Conservation (phyloP, 2,888 invertebrate species). For the Choreutis nemorana region DNA sequence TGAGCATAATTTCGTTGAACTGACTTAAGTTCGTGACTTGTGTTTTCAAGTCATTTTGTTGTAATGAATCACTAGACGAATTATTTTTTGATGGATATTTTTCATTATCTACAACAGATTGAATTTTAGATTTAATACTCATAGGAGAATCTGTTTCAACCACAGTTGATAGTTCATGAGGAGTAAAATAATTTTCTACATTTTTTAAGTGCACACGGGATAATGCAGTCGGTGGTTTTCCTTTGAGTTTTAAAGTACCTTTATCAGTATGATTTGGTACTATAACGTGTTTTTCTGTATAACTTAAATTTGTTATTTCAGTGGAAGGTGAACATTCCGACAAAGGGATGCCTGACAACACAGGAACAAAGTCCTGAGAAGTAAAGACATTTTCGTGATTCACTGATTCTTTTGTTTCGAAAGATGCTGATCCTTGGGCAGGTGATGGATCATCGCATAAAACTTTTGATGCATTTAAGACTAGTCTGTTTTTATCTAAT, state of each 20-base stretch:
- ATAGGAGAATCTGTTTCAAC: conserved; percentile 73
- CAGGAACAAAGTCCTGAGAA: conserved; percentile 22
- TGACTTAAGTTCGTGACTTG: too few species aligned
- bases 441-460: too few species aligned
- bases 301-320: conserved; percentile 11
- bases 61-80: conserved; percentile 25
- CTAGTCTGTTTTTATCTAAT: conserved; percentile 23
- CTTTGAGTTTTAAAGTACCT: conserved; percentile 20
- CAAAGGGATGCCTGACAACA: conserved; percentile 41
- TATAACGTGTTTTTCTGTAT: conserved; percentile 12
- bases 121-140: conserved; percentile 50
- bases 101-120: conserved; percentile 19
- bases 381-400: conserved; percentile 7
- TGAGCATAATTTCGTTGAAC: conserved; percentile 55
- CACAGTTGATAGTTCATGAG: conserved; percentile 74
- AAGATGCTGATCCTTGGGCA: not conserved
- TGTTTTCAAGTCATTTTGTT: conserved; percentile 53
- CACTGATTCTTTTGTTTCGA: conserved; percentile 6
- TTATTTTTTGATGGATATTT: conserved; percentile 14
- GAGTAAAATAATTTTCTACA: conserved; percentile 31
- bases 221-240: conserved; percentile 50
- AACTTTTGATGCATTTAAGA: too few species aligned
- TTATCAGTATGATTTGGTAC: conserved; percentile 6
- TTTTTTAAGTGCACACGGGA: conserved; percentile 40
- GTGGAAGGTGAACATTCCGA: conserved; percentile 20